Evolutionary conservation across 2,113 vertebrate species (phyloP), one percentile per base, ranked within the genome.

Genomic region (Gambusia holbrooki): DNA sequence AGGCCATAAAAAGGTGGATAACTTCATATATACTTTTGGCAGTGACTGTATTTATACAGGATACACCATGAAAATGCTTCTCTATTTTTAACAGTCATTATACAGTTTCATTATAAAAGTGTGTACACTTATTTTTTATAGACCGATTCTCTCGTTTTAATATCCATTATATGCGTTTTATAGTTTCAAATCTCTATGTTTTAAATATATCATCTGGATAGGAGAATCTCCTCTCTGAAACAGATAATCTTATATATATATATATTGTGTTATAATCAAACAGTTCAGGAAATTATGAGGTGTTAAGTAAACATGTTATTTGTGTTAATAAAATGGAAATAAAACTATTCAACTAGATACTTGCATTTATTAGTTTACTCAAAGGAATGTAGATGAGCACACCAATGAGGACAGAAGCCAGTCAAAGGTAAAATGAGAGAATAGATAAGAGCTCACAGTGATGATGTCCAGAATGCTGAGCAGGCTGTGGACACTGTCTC

Each of bases 381-480:
- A 37, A 1, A 29, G 17, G n/a, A 32, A 58, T 32, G 30, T 2
- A 61, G 35, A 77, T 69, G 25, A 69, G 45, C 76, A 51, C 13
- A 35, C 62, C 37, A 51, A 61, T 68, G 29, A 67, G n/a, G 67
- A 78, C 27, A 68, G 42, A 73, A 37, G 9, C 60, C 33, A 54
- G 29, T 58, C 62, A 54, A 69, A 86, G 40, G 33, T 62, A 5
- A 33, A 35, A 51, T 61, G 4, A 7, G n/a, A 58, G 17, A 37
- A 75, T 27, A 76, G 69, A 74, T 65, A 80, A 17, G 14, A 35
- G 91, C 96, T 96, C 88, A 99, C 98, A 0, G 97, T 99, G 91
- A 98, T 98, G 80, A 96, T 94, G 25, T 99, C 98, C 8, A 99
- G 94, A 79, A 99, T 97, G 93, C 97, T 99, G 83, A 99, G 97